Conservation (phyloP, 2,888 invertebrate genomes). For the Busseola fusca region DNA sequence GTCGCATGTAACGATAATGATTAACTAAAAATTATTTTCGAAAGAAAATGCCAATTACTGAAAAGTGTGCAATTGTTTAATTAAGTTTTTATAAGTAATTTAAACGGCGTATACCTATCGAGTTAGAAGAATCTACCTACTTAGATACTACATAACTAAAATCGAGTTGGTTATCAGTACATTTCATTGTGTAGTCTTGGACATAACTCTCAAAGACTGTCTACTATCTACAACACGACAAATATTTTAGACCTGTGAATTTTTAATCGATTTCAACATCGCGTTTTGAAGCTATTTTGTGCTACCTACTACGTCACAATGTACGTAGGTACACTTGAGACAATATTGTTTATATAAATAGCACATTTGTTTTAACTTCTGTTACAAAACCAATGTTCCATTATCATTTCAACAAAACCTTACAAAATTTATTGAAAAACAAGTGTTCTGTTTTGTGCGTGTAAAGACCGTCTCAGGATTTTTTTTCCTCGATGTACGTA, state of each 20-base stretch:
- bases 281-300: slow-evolving; percentile 34
- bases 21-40: not conserved
- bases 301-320: slow-evolving; percentile 39
- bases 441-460: slow-evolving; percentile 3
- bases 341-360: slow-evolving; percentile 56
- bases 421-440: slow-evolving; percentile 21
- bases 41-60: not conserved
- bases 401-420: slow-evolving; percentile 28
- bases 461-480: not conserved
- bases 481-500: not conserved
- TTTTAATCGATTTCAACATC: slow-evolving; percentile 8
- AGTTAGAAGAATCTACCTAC: not conserved
- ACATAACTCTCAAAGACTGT: not conserved
- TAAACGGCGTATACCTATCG: not conserved
- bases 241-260: slow-evolving; percentile 2
- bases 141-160: too few species aligned
- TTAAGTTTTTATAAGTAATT: not conserved
- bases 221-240: not conserved
- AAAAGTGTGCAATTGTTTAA: not conserved
- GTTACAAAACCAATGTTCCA: slow-evolving; percentile 22
- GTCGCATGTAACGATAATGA: not conserved
- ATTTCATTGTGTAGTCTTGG: not conserved
- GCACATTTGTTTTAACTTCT: slow-evolving; percentile 32
- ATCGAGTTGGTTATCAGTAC: too few species aligned
- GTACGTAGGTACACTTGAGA: slow-evolving; percentile 56